These are phyloP conservation scores for Patiria pectinifera DNA, from an alignment of 53 echinoderm and acorn worm genomes.

Conservation along the genomic window DNA sequence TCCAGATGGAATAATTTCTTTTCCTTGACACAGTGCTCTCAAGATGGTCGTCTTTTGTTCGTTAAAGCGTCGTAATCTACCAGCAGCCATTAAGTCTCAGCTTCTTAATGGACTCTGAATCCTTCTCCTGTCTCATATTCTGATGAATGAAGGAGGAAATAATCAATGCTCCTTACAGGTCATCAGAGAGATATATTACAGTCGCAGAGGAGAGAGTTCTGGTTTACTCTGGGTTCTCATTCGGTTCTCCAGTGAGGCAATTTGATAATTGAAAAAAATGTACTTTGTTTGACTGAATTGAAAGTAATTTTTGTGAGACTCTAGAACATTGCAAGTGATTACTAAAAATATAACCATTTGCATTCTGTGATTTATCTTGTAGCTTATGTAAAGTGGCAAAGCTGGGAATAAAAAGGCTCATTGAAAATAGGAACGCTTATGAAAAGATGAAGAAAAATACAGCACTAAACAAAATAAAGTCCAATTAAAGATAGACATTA, in stretches of 20 bases:
- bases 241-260: not conserved
- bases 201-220: too few relatives aligned
- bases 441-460: too few relatives aligned
- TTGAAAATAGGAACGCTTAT: too few relatives aligned
- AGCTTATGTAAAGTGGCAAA: not conserved
- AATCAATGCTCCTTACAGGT: not conserved
- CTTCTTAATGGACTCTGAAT: conserved; percentile 39
- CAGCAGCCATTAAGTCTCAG: conserved; percentile 34
- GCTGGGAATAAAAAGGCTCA: not conserved
- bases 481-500: too few relatives aligned
- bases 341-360: not conserved
- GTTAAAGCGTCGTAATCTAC: conserved; percentile 33
- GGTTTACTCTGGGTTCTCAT: not conserved
- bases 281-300: not conserved
- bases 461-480: too few relatives aligned
- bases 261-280: conserved; percentile 1
- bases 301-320: not conserved
- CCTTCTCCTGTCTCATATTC: conserved; percentile 2
- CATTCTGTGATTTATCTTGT: not conserved
- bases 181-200: not conserved
- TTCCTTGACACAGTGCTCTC: not conserved
- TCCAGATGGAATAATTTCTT: not conserved
- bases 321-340: not conserved
- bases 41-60: conserved; percentile 1
- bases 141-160: not conserved